These are phyloP conservation scores for Chelonus insularis DNA, from an alignment of 1,140 invertebrate genomes.

Conservation along the genomic window DNA sequence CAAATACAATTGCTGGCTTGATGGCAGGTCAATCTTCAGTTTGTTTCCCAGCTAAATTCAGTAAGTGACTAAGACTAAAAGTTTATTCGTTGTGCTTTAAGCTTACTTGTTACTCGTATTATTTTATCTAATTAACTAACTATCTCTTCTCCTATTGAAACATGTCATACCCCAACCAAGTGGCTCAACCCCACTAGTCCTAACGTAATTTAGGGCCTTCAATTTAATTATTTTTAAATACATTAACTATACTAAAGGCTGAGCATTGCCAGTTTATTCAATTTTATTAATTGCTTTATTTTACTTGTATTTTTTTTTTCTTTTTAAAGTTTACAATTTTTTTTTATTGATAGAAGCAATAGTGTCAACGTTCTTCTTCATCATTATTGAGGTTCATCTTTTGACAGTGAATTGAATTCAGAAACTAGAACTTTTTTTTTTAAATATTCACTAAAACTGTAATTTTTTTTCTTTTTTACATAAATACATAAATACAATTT, in stretches of 20 bases:
- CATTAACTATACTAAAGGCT: too few species aligned
- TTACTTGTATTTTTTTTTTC: too few species aligned
- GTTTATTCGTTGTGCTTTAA: neutral
- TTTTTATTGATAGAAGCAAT: too few species aligned
- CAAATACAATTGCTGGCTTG: slow-evolving; percentile 50
- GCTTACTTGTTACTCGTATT: neutral
- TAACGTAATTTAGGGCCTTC: slow-evolving; percentile 48
- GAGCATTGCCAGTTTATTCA: slow-evolving; percentile 25
- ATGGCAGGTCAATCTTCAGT: slow-evolving; percentile 55
- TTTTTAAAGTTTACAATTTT: too few species aligned
- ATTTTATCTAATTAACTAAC: slow-evolving; percentile 53
- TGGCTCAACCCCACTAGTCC: slow-evolving; percentile 15
- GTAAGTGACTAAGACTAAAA: slow-evolving; percentile 45
- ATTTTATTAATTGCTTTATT: too few species aligned
- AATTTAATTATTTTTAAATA: slow-evolving; percentile 62
- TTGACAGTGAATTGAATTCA: too few species aligned
- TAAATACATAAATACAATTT: too few species aligned
- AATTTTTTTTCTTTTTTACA: too few species aligned
- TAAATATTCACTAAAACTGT: too few species aligned
- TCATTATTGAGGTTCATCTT: too few species aligned
- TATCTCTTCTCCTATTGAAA: slow-evolving; percentile 35
- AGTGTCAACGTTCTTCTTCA: too few species aligned
- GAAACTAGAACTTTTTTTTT: too few species aligned
- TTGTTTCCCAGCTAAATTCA: slow-evolving; percentile 58
- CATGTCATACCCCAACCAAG: neutral